phyloP scores from a whole-genome alignment of 2,888 invertebrate species.

The Thyatira batis region DNA sequence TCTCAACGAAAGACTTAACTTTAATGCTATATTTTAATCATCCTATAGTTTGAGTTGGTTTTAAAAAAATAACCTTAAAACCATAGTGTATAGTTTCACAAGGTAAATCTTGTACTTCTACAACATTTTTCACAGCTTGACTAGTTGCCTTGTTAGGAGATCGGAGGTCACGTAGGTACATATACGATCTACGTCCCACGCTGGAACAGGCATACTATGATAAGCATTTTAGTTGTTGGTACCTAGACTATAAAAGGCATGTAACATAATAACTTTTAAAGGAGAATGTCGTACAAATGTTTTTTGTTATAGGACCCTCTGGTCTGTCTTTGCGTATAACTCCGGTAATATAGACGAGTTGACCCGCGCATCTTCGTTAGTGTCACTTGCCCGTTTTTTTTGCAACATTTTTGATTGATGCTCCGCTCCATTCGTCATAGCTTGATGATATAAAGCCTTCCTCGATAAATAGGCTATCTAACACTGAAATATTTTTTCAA shows the following conservation, averaged over 20 bases:
- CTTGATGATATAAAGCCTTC: too few species aligned
- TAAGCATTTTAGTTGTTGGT: slow-evolving; percentile 14
- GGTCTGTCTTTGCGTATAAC: too few species aligned
- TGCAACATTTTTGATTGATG: too few species aligned
- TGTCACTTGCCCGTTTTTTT: too few species aligned
- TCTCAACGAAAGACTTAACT: too few species aligned
- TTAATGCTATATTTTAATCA: background rate
- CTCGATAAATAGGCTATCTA: too few species aligned
- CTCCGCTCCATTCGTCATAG: too few species aligned
- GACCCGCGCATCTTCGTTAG: too few species aligned
- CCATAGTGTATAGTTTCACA: background rate
- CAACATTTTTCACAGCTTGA: slow-evolving; percentile 11
- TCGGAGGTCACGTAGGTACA: slow-evolving; percentile 21
- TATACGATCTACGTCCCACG: slow-evolving; percentile 12
- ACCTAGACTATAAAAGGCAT: background rate
- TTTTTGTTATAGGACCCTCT: background rate
- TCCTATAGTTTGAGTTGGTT: background rate
- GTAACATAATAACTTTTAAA: background rate
- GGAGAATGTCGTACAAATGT: background rate
- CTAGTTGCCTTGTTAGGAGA: slow-evolving; percentile 28
- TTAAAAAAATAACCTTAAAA: background rate
- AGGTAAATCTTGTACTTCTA: background rate
- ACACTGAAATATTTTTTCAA: too few species aligned
- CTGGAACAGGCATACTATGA: slow-evolving; percentile 16
- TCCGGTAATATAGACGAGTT: too few species aligned